These are phyloP conservation scores for Morbakka virulenta DNA, from an alignment of 30 jellyfish, hydroid and myxozoan species.

Conservation along the genomic window DNA sequence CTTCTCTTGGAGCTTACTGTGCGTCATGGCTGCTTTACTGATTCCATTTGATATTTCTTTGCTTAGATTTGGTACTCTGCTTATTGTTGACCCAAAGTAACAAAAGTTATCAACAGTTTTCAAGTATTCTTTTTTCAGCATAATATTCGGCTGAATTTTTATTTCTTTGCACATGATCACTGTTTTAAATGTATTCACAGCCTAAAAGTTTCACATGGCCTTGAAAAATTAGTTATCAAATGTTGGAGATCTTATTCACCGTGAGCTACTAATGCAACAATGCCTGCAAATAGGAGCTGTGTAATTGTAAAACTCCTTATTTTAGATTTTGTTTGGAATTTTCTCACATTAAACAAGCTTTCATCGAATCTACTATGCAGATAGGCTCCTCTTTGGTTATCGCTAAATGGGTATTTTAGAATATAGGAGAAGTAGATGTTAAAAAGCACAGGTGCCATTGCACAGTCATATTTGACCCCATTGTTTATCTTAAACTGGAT, in stretches of 20 bases:
- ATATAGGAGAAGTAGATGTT: conserved; percentile 1
- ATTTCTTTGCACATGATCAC: not conserved
- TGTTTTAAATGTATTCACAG: conserved; percentile 7
- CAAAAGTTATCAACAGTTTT: conserved; percentile 8
- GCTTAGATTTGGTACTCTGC: conserved; percentile 7
- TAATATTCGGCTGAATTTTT: conserved; percentile 1
- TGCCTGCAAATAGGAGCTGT: no score
- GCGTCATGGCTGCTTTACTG: no score
- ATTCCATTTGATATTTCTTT: no score
- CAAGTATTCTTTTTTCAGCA: not conserved
- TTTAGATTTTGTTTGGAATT: no score
- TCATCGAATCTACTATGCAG: conserved; percentile 6
- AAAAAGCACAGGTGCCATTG: conserved; percentile 12
- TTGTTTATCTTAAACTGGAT: not conserved
- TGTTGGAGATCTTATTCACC: not conserved
- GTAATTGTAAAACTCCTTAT: no score
- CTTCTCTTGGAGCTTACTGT: no score
- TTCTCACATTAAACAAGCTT: conserved; percentile 6
- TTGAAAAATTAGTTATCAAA: not conserved
- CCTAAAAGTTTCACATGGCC: conserved; percentile 1
- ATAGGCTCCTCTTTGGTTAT: not conserved
- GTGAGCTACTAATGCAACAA: conserved; percentile 10
- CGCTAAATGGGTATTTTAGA: conserved; percentile 3
- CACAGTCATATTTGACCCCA: conserved; percentile 30
- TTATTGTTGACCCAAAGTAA: conserved; percentile 28